Evolutionary conservation across 2,113 vertebrate species (phyloP).

Genomic region (Saiga tatarica): DNA sequence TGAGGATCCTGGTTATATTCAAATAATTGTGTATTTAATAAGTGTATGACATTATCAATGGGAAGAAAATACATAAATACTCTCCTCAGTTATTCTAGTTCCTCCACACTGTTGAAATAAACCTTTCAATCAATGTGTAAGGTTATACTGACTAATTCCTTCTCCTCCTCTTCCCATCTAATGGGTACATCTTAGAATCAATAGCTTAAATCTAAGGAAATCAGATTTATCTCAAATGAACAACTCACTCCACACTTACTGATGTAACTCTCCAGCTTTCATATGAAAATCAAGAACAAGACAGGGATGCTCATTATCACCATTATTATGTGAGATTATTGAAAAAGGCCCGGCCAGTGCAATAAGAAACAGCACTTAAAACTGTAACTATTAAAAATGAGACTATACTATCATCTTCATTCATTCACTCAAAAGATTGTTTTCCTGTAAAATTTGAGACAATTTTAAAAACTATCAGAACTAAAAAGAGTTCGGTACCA

Average conservation of each 20-base stretch:
- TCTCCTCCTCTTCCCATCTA: neutral
- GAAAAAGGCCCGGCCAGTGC: neutral
- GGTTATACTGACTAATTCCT: neutral
- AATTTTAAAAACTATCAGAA: constrained; percentile 3
- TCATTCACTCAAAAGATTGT: neutral
- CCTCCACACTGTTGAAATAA: neutral
- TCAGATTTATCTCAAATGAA: neutral
- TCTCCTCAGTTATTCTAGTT: neutral
- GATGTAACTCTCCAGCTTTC: neutral
- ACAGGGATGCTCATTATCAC: neutral
- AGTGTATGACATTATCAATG: neutral
- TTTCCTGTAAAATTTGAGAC: neutral
- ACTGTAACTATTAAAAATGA: constrained; percentile 6
- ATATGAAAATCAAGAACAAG: neutral
- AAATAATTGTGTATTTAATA: neutral
- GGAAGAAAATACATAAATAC: neutral
- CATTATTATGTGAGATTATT: neutral
- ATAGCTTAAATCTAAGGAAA: neutral
- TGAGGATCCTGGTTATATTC: neutral
- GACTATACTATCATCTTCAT: neutral
- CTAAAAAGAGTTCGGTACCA: neutral
- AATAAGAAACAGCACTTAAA: neutral
- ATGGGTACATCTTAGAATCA: neutral
- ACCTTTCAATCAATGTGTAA: neutral
- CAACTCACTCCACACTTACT: neutral